These are phyloP conservation scores for Melanostigma gelatinosum DNA, from an alignment of 2,113 vertebrate genomes.

Conservation along the genomic window DNA sequence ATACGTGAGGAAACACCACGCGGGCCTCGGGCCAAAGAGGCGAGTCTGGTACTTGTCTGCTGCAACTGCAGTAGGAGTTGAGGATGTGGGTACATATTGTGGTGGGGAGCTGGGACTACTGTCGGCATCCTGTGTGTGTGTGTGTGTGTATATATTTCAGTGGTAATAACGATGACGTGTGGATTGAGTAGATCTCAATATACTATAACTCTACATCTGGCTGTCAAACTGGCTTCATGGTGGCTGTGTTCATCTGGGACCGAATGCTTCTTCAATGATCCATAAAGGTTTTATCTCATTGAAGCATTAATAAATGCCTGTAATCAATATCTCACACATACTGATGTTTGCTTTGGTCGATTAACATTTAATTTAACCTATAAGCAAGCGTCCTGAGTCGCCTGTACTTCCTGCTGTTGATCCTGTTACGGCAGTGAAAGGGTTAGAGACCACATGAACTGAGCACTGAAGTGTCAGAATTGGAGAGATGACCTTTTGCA, in stretches of 20 bases:
- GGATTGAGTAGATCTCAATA: background rate
- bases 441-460: background rate
- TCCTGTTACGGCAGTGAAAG: background rate
- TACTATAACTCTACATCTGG: background rate
- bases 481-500: background rate
- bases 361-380: background rate
- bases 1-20: slow-evolving; percentile 47
- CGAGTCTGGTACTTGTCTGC: slow-evolving; percentile 34
- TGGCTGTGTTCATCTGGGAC: background rate
- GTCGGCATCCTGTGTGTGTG: background rate
- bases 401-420: background rate
- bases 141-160: slow-evolving; percentile 6
- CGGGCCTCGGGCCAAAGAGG: slow-evolving; percentile 11
- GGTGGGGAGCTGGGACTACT: slow-evolving; percentile 11
- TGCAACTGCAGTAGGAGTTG: slow-evolving; percentile 8
- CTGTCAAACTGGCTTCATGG: background rate
- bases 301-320: background rate
- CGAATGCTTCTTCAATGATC: background rate
- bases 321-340: background rate
- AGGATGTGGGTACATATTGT: slow-evolving; percentile 23
- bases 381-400: background rate
- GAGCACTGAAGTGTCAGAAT: background rate
- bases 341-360: too few species aligned
- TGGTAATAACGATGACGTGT: background rate
- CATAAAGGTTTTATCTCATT: background rate